Evolutionary conservation across 1,140 invertebrate genomes (phyloP), one percentile per base, ranked within the genome.

Genomic region (Phenacoccus solenopsis): DNA sequence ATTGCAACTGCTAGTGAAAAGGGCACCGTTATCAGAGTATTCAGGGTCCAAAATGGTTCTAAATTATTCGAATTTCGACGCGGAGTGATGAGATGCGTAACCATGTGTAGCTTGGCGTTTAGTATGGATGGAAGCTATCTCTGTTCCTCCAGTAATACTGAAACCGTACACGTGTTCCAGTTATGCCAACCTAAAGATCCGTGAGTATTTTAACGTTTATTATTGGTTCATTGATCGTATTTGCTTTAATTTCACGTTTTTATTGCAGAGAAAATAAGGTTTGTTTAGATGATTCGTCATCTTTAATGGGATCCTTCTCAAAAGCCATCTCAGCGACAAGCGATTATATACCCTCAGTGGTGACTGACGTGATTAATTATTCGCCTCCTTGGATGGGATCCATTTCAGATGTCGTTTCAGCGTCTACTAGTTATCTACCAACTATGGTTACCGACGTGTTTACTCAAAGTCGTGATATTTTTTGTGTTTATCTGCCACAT

Each of bases 161-260:
- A 98, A 84, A 99, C 97, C 27, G 92, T 99, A 74, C 97, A 99
- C 81, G 89, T 99, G 74, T 99, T 99, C 81, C 93, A 92, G 79
- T 81, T 98, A 74, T 90, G 92, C 77, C 85, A 86, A 74, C 81
- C 84, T 7, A 87, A 85, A 76, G 86, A 90, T 75, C 81, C 82
- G 88, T 90, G 79, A 78, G 82, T 80, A 61, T 73, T 32, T 13
- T 69, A 56, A 9, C 69, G 22, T 72, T 13, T n/a, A n/a, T n/a
- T n/a, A n/a, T n/a, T n/a, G n/a, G n/a, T n/a, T n/a, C n/a, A n/a
- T n/a, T n/a, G n/a, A n/a, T n/a, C n/a, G n/a, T n/a, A n/a, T n/a
- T n/a, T n/a, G n/a, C n/a, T 7, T 32, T 32, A 5, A 32, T 32
- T 32, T 32, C 13, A 7, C 13, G 5, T 32, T 32, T 69, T 56